Evolutionary conservation across 2,888 invertebrate genomes (phyloP).

Genomic region (Galerucella calmariensis): DNA sequence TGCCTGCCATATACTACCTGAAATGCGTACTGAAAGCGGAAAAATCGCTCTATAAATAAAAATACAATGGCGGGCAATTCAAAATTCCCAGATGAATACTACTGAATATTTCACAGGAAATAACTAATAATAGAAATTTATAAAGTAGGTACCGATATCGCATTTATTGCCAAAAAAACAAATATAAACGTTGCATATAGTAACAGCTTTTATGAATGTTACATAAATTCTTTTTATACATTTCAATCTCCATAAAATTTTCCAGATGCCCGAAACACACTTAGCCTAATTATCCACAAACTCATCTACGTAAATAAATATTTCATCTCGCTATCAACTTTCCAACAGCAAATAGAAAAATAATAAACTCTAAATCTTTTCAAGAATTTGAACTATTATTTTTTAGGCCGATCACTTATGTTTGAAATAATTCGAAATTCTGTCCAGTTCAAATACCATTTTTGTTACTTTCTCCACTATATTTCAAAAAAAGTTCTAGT

Average conservation of each 20-base stretch:
- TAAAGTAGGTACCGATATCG: neutral
- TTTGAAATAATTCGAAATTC: neutral
- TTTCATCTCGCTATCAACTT: slow-evolving; percentile 11
- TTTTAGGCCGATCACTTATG: neutral
- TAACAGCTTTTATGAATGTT: neutral
- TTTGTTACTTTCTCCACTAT: no score
- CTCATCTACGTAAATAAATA: slow-evolving; percentile 18
- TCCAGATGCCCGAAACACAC: slow-evolving; percentile 25
- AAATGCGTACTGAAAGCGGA: no score
- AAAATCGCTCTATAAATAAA: no score
- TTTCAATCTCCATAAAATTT: slow-evolving; percentile 15
- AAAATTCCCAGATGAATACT: neutral
- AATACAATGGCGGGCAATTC: no score
- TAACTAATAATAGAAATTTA: neutral
- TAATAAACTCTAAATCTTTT: slow-evolving; percentile 11
- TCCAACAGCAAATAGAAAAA: slow-evolving; percentile 11
- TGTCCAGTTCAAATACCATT: neutral
- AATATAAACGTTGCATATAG: neutral
- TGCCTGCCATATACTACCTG: no score
- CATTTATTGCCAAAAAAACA: neutral
- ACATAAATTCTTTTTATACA: neutral
- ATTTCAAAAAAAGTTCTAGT: no score
- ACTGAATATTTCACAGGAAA: neutral
- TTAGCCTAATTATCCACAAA: slow-evolving; percentile 24
- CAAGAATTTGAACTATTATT: slow-evolving; percentile 6